Percentiles rank a stretch among this genome's conserved stretches.
phyloP scores from a whole-genome alignment of 2,888 invertebrate species.

The Lasioglossum morio region DNA sequence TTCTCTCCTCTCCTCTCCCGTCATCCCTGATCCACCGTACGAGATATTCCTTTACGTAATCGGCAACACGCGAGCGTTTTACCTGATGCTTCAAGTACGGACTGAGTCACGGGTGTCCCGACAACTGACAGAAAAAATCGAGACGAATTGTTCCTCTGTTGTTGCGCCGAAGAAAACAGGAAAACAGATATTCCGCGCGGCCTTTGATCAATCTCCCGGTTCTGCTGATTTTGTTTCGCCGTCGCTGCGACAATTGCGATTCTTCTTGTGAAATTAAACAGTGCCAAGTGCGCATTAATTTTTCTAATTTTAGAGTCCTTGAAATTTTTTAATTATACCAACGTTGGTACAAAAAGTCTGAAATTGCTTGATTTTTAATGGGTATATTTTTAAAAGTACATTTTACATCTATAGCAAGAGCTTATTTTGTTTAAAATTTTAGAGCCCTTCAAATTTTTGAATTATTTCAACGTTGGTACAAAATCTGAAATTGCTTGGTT shows the following conservation, averaged over 20 bases:
- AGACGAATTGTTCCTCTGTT: slow-evolving; percentile 20
- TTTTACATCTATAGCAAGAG: no score
- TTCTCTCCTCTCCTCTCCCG: slow-evolving; percentile 24
- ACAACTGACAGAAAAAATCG: slow-evolving; percentile 29
- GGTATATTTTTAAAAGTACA: no score
- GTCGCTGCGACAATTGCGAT: not conserved
- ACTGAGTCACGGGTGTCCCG: slow-evolving; percentile 39
- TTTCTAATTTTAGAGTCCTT: not conserved
- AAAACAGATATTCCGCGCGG: not conserved
- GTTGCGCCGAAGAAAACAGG: not conserved
- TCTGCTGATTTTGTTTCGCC: not conserved
- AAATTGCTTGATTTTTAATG: no score
- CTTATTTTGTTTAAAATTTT: no score
- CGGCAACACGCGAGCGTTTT: slow-evolving; percentile 70
- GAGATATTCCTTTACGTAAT: slow-evolving; percentile 68
- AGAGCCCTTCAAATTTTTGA: no score
- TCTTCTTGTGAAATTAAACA: not conserved
- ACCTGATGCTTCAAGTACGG: slow-evolving; percentile 55
- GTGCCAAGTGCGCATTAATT: not conserved
- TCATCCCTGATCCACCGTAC: slow-evolving; percentile 39
- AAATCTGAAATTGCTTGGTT: no score
- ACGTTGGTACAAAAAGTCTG: no score
- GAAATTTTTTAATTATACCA: not conserved
- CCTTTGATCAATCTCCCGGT: not conserved
- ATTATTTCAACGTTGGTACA: no score